Evolutionary conservation across 2,113 vertebrate species (phyloP), one percentile per base, ranked within the genome.

Genomic region (Porphyrio hochstetteri): DNA sequence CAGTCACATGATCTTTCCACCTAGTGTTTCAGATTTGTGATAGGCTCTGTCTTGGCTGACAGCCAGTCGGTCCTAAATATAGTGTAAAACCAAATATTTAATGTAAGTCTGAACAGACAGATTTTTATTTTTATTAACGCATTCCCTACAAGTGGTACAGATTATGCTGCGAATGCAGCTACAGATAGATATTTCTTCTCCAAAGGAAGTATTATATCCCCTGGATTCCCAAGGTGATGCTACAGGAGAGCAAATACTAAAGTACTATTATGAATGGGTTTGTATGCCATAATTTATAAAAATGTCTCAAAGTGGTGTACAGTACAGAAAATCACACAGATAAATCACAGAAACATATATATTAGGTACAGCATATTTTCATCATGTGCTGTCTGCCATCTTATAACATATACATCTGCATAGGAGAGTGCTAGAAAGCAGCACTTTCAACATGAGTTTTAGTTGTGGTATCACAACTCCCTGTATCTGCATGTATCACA

Each of bases 11-110:
- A 28, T 79, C 48, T 81, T 93, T 91, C 38, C 20, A 82, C 21
- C 36, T 90, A 68, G 46, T 71, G 40, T 89, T 97, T 95, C 82
- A 94, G 64, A 89, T 75, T 57, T 86, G 80, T 81, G 76, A 68
- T 50, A 85, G 70, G n/a, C 7, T 94, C 31, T 75, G 36, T 33
- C 42, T 96, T 92, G 89, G 60, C 56, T 5, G 36, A 88, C 76
- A 85, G 77, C 64, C 88, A 96, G 90, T 36, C 1, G 0, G 44
- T 63, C 65, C 90, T 94, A 97, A 92, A 95, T 92, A 93, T 83
- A 92, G 76, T 57, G 17, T 84, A 96, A 96, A 95, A 52, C 70
- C 76, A 96, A 96, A 94, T 85, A 96, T 94, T 94, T 93, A 86
- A 90, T 70, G 24, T 78, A 83, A 92, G 70, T 75, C 70, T 94